Evolutionary conservation across 2,888 invertebrate genomes (phyloP).

Genomic region (Sipha maydis): DNA sequence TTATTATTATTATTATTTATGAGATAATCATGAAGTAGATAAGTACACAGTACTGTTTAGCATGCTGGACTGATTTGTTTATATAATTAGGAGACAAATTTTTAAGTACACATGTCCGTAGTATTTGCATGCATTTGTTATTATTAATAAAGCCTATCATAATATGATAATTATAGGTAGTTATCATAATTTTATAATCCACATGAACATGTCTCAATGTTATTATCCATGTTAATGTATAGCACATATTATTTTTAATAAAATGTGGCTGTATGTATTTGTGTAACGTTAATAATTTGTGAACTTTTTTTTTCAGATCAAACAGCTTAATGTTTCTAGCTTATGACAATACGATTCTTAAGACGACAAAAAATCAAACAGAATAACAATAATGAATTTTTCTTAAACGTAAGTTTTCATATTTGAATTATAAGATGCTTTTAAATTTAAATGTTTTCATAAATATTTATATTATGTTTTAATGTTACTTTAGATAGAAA

Average conservation of each 20-base stretch:
- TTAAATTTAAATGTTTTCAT: not conserved
- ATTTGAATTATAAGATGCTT: not conserved
- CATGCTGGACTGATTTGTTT: not conserved
- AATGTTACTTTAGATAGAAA: not conserved
- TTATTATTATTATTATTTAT: slow-evolving; percentile 5
- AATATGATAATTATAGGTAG: not conserved
- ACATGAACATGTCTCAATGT: not conserved
- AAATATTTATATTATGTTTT: not conserved
- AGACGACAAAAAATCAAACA: not conserved
- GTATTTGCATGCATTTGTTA: not conserved
- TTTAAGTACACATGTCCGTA: not conserved
- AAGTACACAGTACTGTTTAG: not conserved
- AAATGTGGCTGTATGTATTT: not conserved
- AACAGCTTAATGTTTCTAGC: not conserved
- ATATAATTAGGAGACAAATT: not conserved
- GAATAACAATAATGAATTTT: not conserved
- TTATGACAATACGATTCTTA: not conserved
- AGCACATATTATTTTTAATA: not conserved
- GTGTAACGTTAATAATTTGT: not conserved
- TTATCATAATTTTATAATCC: not conserved
- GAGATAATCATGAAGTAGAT: not conserved
- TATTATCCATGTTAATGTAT: not conserved
- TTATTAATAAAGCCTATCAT: not conserved
- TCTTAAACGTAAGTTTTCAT: not conserved
- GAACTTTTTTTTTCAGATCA: slow-evolving; percentile 35